Conservation (phyloP, 2,113 vertebrate genomes). For the Telmatochromis bifrenatus region DNA sequence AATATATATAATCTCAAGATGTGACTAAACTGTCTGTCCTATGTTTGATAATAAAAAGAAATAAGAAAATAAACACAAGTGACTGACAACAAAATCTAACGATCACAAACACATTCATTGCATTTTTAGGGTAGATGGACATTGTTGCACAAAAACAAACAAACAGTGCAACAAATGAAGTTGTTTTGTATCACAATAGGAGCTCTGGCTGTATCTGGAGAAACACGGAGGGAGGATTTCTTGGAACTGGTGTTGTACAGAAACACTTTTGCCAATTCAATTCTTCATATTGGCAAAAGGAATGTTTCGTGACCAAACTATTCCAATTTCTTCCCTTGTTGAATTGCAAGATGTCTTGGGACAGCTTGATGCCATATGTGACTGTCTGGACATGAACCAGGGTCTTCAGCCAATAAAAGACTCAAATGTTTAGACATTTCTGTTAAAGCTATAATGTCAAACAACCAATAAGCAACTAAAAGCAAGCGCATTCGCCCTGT, state of each 20-base stretch:
- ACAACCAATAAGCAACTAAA: background rate
- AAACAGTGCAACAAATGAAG: background rate
- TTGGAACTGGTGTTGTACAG: background rate
- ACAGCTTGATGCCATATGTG: conserved; percentile 49
- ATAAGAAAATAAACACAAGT: background rate
- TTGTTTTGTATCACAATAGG: conserved; percentile 9
- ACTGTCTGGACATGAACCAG: conserved; percentile 24
- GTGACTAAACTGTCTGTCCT: background rate
- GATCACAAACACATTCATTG: background rate
- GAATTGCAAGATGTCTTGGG: conserved; percentile 24
- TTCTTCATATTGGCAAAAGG: conserved; percentile 38
- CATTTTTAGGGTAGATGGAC: background rate
- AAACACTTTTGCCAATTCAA: conserved; percentile 51
- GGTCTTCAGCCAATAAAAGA: conserved; percentile 4
- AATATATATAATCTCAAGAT: background rate
- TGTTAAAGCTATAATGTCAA: background rate
- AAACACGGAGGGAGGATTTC: background rate
- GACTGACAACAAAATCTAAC: background rate
- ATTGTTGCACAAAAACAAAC: background rate
- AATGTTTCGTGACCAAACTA: conserved; percentile 28
- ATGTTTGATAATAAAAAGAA: background rate
- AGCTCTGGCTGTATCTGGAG: background rate
- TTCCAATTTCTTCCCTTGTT: conserved; percentile 16
- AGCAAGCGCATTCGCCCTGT: background rate
- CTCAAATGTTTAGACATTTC: background rate